Base-by-base conservation (phyloP, 2,888 invertebrate species). In the Tetropium fuscum region DNA sequence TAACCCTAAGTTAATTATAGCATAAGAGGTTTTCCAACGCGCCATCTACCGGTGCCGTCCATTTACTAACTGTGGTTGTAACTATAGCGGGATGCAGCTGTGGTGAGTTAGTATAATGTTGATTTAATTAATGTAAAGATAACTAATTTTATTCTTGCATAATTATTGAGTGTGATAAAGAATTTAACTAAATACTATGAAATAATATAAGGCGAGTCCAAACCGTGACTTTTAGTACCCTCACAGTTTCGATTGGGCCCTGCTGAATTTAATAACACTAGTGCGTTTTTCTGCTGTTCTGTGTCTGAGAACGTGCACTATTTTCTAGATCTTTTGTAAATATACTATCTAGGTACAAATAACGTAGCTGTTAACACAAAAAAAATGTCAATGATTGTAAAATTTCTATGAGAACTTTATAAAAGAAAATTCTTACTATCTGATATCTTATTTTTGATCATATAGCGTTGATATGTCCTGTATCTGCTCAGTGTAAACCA, bases 291-390 rank as follows among this genome's bases (percentile, higher is more conserved):
- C 40, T 44, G 32, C 18, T 30, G 10, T 5, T 10, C 16, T 47
- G 47, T 47, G 47, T 47, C 34, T 18, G 44, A 44, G 25, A 25
- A 16, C 13, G 27, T 5, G 27, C 27, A 48, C 41, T 18, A 15
- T 25, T 15, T 16, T 41, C n/a, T 27, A 44, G 27, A 44, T 40
- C 38, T 64, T 53, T 63, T 71, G 70, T 72, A 72, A 66, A 72
- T 73, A 61, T 58, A 61, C 51, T 30, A 63, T 53, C 58, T 73
- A 74, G 73, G 71, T 73, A 71, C 71, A 71, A 72, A 74, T 40
- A 51, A 38, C 53, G 56, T 73, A 74, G 71, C 30, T 63, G 60
- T 68, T 72, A 73, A 68, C 54, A 63, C 58, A 60, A 63, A 34
- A 60, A 63, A 34, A 62, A 68, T 66, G 71, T 72, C 72, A 71